These are phyloP conservation scores for Pagrus major DNA, from an alignment of 2,113 vertebrate genomes.

Conservation along the genomic window DNA sequence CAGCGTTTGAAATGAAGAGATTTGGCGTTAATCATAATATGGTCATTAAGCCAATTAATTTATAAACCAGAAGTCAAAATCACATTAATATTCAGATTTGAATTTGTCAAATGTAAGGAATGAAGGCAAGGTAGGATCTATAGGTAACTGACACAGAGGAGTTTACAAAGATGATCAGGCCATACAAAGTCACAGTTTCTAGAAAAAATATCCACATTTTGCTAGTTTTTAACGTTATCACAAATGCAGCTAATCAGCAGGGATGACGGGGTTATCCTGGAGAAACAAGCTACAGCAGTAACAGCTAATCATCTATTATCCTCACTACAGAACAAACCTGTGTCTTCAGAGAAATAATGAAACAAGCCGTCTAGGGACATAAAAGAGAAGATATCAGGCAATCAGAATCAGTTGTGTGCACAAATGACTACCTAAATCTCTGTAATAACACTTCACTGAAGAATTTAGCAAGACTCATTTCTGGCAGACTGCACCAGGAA, in stretches of 20 bases:
- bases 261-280: slow-evolving; percentile 40
- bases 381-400: slow-evolving; percentile 67
- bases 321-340: slow-evolving; percentile 80
- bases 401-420: slow-evolving; percentile 64
- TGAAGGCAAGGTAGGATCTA: slow-evolving; percentile 45
- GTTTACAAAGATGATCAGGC: slow-evolving; percentile 23
- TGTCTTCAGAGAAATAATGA: slow-evolving; percentile 76
- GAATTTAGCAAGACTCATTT: slow-evolving; percentile 21
- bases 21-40: slow-evolving; percentile 26
- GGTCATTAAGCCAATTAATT: slow-evolving; percentile 49
- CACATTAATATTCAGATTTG: slow-evolving; percentile 43
- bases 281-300: slow-evolving; percentile 44
- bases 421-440: slow-evolving; percentile 39
- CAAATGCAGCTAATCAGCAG: slow-evolving; percentile 56
- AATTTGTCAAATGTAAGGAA: slow-evolving; percentile 19
- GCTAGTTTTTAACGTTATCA: slow-evolving; percentile 25
- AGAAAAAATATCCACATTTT: neutral
- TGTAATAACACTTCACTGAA: slow-evolving; percentile 30
- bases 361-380: slow-evolving; percentile 77
- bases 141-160: slow-evolving; percentile 29
- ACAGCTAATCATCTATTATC: slow-evolving; percentile 59
- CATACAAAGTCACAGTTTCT: slow-evolving; percentile 35
- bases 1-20: slow-evolving; percentile 50
- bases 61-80: slow-evolving; percentile 46
- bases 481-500: slow-evolving; percentile 8